phyloP scores from a whole-genome alignment of 2,888 invertebrate species.

The Drosophila pseudotalamancana region DNA sequence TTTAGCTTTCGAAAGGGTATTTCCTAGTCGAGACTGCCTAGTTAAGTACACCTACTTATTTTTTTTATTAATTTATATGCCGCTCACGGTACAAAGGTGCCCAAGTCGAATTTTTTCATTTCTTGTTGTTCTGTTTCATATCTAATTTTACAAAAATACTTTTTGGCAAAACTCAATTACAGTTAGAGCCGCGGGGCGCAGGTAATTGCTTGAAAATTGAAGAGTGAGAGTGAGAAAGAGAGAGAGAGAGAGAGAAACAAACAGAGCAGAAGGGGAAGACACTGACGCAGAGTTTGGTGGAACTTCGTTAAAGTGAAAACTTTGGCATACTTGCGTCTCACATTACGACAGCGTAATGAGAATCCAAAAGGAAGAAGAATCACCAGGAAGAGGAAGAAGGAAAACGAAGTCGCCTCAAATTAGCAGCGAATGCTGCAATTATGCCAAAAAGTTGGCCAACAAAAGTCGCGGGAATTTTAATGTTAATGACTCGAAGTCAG shows the following conservation, averaged over 20 bases:
- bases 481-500: constrained; percentile 73
- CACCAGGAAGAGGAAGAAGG: not conserved
- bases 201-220: constrained; percentile 74
- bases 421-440: constrained; percentile 72
- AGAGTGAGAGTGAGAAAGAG: not conserved
- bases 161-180: constrained; percentile 67
- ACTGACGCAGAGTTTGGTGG: not conserved
- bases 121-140: constrained; percentile 22
- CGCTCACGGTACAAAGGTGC: constrained; percentile 22
- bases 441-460: constrained; percentile 63
- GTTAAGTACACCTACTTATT: no score
- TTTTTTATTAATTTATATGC: constrained; percentile 50
- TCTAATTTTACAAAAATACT: constrained; percentile 71
- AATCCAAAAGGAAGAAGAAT: constrained; percentile 34
- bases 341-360: constrained; percentile 58
- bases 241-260: not conserved
- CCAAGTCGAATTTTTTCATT: constrained; percentile 12
- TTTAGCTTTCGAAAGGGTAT: constrained; percentile 22
- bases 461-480: constrained; percentile 66
- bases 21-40: not conserved
- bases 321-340: constrained; percentile 38
- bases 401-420: constrained; percentile 45
- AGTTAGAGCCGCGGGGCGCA: constrained; percentile 25
- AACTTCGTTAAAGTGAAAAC: constrained; percentile 38
- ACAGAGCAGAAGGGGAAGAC: not conserved